Conservation (phyloP, 2,113 vertebrate species). For the Centrocercus urophasianus region DNA sequence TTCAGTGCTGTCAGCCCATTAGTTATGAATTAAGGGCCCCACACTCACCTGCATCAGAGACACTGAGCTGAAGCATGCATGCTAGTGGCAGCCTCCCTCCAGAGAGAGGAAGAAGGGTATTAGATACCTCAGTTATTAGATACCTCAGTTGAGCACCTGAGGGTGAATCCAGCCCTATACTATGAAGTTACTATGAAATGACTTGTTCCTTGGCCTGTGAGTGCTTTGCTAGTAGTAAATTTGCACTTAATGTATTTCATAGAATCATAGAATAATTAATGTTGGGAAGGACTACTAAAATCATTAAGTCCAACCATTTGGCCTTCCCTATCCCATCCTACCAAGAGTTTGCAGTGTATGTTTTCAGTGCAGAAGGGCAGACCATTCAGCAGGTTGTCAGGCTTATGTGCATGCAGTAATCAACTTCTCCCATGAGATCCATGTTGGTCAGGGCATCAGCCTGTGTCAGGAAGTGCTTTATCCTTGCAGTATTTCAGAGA, state of each 20-base stretch:
- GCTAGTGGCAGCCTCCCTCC: background rate
- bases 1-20: background rate
- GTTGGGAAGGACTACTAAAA: too few species aligned
- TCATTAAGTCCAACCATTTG: background rate
- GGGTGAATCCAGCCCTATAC: background rate
- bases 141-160: background rate
- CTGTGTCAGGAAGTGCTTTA: background rate
- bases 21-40: background rate
- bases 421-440: background rate
- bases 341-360: fast-evolving
- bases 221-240: background rate
- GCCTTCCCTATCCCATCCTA: background rate
- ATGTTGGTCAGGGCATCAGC: background rate
- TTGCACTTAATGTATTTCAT: background rate
- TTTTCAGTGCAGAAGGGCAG: background rate
- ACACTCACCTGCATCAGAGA: background rate
- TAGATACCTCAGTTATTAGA: background rate
- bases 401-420: background rate
- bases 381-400: background rate
- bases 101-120: background rate
- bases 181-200: background rate
- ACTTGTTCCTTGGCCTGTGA: background rate
- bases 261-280: too few species aligned
- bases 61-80: background rate
- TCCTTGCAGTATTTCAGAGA: background rate